Evolutionary conservation across 2,888 invertebrate genomes (phyloP).

Genomic region (Nephrotoma appendiculata): DNA sequence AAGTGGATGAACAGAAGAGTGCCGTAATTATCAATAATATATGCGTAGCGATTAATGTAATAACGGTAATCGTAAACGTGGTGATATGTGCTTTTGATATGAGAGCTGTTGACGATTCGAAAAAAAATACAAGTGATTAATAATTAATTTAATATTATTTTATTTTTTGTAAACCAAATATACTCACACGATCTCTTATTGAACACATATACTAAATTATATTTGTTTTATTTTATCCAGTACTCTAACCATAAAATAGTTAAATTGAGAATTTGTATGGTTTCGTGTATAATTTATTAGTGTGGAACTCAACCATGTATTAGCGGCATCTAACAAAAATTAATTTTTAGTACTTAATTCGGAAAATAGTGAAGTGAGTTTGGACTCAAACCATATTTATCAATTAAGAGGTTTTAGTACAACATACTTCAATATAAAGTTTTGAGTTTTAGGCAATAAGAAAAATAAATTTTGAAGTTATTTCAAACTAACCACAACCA

Average conservation of each 20-base stretch:
- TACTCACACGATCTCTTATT: neutral
- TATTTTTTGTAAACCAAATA: neutral
- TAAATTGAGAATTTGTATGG: neutral
- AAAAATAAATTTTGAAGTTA: too few relatives aligned
- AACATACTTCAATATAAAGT: too few relatives aligned
- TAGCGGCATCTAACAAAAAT: neutral
- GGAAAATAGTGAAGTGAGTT: too few relatives aligned
- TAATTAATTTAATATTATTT: neutral
- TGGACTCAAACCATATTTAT: too few relatives aligned
- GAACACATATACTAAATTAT: neutral
- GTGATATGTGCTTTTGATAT: conserved; percentile 14
- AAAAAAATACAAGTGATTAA: neutral
- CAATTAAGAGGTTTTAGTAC: too few relatives aligned
- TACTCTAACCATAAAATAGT: neutral
- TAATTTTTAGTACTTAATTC: too few relatives aligned
- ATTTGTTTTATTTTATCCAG: neutral
- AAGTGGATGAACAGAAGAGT: conserved; percentile 12
- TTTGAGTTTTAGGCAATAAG: too few relatives aligned
- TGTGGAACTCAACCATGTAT: neutral
- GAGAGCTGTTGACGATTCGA: conserved; percentile 1
- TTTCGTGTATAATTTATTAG: neutral
- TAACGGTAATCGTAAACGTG: conserved; percentile 12
- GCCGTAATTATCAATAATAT: conserved; percentile 14
- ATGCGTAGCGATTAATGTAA: conserved; percentile 9
- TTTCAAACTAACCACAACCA: too few relatives aligned